phyloP scores from a whole-genome alignment of 2,113 vertebrate genomes.

The Podilymbus podiceps region DNA sequence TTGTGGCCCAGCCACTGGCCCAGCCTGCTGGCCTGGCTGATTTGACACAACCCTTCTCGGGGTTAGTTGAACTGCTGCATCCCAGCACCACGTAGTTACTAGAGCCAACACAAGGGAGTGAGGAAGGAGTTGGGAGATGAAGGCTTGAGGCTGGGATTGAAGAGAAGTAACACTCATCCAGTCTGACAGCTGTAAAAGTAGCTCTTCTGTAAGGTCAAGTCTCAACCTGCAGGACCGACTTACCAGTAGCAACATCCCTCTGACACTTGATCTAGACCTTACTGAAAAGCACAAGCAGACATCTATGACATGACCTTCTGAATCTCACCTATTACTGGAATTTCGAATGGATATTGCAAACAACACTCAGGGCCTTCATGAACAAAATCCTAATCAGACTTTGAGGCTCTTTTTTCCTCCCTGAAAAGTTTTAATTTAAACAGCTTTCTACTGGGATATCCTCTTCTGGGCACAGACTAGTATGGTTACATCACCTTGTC shows the following conservation, averaged over 20 bases:
- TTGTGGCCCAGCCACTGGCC: background rate
- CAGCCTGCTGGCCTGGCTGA: rapidly evolving
- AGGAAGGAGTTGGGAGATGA: background rate
- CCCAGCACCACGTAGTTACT: background rate
- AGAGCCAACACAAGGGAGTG: background rate
- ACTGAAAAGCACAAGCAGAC: background rate
- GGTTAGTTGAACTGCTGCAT: background rate
- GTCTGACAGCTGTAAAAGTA: background rate
- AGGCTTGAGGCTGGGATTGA: background rate
- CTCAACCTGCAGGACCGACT: background rate
- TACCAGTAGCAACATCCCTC: background rate
- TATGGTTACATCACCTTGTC: background rate
- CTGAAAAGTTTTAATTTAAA: background rate
- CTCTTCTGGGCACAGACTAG: background rate
- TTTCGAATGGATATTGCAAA: background rate
- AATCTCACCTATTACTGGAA: background rate
- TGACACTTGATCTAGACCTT: background rate
- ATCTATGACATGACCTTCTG: background rate
- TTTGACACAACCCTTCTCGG: background rate
- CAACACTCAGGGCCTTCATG: background rate
- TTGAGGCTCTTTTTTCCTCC: background rate
- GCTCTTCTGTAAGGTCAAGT: background rate
- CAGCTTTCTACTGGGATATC: background rate
- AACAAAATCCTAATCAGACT: background rate
- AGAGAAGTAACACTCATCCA: background rate